phyloP scores from a whole-genome alignment of 2,888 invertebrate species.

The Leucozona laternaria region DNA sequence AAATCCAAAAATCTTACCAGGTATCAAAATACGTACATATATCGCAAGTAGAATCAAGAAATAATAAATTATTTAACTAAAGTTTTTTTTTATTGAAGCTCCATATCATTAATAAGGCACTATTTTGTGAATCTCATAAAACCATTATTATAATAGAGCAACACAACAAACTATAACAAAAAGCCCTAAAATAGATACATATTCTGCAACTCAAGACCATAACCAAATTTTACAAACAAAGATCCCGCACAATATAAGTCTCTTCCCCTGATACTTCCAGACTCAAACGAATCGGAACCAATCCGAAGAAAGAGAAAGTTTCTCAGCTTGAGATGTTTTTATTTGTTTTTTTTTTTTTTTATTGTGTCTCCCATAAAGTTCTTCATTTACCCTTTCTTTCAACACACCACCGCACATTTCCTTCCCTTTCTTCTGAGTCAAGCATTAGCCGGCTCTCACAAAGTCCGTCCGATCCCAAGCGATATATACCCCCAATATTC shows the following conservation, averaged over 20 bases:
- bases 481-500: conserved; percentile 57
- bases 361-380: conserved; percentile 45
- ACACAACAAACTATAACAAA: conserved; percentile 25
- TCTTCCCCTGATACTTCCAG: conserved; percentile 25
- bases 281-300: conserved; percentile 59
- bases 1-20: no score
- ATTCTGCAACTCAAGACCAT: background rate
- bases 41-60: no score
- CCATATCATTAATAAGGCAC: no score
- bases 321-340: conserved; percentile 1
- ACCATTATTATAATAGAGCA: background rate
- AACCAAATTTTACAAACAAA: conserved; percentile 19
- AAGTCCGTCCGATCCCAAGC: conserved; percentile 34
- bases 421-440: conserved; percentile 41
- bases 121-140: no score
- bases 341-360: background rate
- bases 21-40: no score
- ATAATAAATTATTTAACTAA: no score
- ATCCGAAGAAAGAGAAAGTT: conserved; percentile 71
- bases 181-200: conserved; percentile 12
- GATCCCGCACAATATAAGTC: conserved; percentile 25
- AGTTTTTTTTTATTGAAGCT: no score
- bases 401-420: conserved; percentile 32
- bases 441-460: conserved; percentile 41
- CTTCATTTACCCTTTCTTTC: conserved; percentile 54